Percentiles rank a stretch among this genome's conserved stretches.
phyloP scores from a whole-genome alignment of 1,140 invertebrate species.

The Aphaenogaster floridana region DNA sequence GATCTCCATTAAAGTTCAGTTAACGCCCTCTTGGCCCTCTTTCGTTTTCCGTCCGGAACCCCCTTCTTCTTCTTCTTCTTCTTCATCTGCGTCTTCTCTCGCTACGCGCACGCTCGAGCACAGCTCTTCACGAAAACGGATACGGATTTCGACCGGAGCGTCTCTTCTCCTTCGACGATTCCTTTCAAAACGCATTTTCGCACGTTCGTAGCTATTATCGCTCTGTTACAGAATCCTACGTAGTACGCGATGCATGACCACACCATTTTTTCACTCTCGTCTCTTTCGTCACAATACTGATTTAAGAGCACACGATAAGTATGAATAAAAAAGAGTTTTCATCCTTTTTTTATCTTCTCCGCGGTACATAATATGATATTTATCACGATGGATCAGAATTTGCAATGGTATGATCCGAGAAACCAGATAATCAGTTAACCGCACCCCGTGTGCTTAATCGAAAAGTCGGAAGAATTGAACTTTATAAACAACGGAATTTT shows the following conservation, averaged over 20 bases:
- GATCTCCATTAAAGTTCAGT: constrained; percentile 87
- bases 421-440: not conserved
- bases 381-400: not conserved
- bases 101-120: constrained; percentile 14
- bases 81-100: constrained; percentile 38
- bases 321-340: not conserved
- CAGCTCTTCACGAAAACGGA: constrained; percentile 31
- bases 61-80: constrained; percentile 52
- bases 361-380: not conserved
- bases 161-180: constrained; percentile 35
- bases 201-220: constrained; percentile 4
- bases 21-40: constrained; percentile 85
- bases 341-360: not conserved
- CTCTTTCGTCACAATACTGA: not conserved
- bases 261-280: not conserved
- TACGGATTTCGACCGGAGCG: constrained; percentile 26
- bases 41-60: constrained; percentile 48
- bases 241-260: not conserved
- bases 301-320: not conserved
- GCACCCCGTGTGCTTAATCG: not conserved
- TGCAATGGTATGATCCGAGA: not conserved
- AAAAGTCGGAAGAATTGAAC: not conserved
- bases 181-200: constrained; percentile 48
- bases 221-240: constrained; percentile 14
- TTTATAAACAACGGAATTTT: not conserved